Evolutionary conservation across 2,888 invertebrate genomes (phyloP).

Genomic region (Drosophila greeni): DNA sequence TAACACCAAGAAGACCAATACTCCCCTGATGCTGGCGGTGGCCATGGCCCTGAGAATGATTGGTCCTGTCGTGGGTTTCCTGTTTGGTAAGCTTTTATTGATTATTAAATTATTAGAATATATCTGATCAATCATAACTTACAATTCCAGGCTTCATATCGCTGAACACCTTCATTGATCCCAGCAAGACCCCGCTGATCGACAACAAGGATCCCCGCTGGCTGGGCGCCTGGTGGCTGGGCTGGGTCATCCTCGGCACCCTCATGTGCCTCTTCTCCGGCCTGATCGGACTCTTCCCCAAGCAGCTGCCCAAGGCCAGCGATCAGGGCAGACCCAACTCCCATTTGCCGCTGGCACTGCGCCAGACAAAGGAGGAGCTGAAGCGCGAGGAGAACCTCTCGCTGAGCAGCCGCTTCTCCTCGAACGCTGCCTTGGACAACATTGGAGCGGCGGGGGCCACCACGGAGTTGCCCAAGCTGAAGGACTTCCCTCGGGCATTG

Average conservation of each 20-base stretch:
- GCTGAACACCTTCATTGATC: constrained; percentile 82
- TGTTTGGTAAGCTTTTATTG: constrained; percentile 77
- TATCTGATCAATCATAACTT: fast-evolving
- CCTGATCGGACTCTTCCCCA: constrained; percentile 84
- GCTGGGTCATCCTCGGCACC: constrained; percentile 81
- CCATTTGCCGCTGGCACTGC: constrained; percentile 73
- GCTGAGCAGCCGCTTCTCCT: constrained; percentile 68
- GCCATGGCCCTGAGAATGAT: constrained; percentile 78
- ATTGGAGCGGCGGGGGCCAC: constrained; percentile 58
- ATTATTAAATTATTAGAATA: not conserved
- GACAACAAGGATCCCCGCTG: constrained; percentile 83
- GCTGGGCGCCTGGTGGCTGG: constrained; percentile 89
- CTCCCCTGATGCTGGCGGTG: constrained; percentile 81
- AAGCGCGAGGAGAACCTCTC: constrained; percentile 68
- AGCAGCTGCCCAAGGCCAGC: constrained; percentile 71
- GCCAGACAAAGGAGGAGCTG: constrained; percentile 65
- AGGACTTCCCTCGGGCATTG: constrained; percentile 82
- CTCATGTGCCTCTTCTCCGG: constrained; percentile 82
- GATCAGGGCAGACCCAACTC: constrained; percentile 62
- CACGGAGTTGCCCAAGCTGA: constrained; percentile 76
- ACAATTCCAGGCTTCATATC: constrained; percentile 75
- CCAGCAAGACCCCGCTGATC: constrained; percentile 82
- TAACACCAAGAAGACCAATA: constrained; percentile 83
- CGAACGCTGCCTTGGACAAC: constrained; percentile 69
- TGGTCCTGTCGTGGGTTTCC: constrained; percentile 82